Conservation (phyloP, 2,888 invertebrate genomes). For the Smittia sp. region DNA sequence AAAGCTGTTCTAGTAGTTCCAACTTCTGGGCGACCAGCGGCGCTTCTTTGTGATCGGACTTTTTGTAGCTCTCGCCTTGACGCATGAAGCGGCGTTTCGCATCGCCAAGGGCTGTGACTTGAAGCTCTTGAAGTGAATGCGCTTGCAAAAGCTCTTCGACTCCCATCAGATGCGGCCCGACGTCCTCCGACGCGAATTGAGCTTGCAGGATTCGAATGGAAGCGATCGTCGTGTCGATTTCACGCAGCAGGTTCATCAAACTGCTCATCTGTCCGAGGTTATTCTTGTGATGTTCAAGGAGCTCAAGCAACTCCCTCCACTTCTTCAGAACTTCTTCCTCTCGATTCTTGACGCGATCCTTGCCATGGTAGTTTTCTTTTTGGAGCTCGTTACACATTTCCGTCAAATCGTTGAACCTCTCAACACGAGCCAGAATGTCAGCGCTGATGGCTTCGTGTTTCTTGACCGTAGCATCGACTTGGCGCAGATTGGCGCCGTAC, state of each 20-base stretch:
- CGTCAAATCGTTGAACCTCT: constrained; percentile 89
- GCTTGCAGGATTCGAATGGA: constrained; percentile 83
- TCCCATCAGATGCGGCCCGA: constrained; percentile 89
- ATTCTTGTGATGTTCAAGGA: constrained; percentile 78
- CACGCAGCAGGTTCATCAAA: constrained; percentile 83
- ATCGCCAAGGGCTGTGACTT: constrained; percentile 85
- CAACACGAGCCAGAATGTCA: constrained; percentile 89
- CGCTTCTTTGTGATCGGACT: constrained; percentile 59
- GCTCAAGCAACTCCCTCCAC: constrained; percentile 81
- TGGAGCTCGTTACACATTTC: constrained; percentile 92
- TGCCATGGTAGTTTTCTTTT: constrained; percentile 86
- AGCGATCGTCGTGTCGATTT: constrained; percentile 83
- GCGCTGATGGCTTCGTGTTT: constrained; percentile 98
- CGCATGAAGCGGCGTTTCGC: constrained; percentile 75
- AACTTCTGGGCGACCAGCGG: constrained; percentile 66
- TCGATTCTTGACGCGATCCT: constrained; percentile 60
- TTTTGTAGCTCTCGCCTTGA: constrained; percentile 60
- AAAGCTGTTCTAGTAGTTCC: constrained; percentile 72
- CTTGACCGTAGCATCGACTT: constrained; percentile 96
- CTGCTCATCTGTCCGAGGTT: constrained; percentile 77
- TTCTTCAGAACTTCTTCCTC: constrained; percentile 72
- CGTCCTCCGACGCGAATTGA: constrained; percentile 70
- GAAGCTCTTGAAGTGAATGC: constrained; percentile 87
- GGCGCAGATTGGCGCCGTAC: constrained; percentile 84
- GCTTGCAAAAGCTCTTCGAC: constrained; percentile 94